Evolutionary conservation across 1,140 invertebrate species (phyloP).

Genomic region (Mylabris phalerata): DNA sequence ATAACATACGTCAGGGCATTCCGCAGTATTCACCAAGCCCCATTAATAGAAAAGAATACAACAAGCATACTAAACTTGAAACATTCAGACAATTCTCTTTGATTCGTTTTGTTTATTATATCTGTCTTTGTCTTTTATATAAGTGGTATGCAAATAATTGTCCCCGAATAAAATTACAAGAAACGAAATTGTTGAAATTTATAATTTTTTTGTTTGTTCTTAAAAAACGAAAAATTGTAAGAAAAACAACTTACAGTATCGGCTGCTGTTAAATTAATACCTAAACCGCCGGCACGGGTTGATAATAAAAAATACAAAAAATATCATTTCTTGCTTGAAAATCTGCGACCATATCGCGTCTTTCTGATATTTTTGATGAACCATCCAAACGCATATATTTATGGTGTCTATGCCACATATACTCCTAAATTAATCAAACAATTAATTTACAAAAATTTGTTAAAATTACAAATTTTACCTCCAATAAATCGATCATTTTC

Average conservation of each 20-base stretch:
- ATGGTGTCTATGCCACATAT: slow-evolving; percentile 88
- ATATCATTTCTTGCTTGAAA: slow-evolving; percentile 85
- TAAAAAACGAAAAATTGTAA: neutral
- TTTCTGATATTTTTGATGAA: slow-evolving; percentile 85
- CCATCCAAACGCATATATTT: slow-evolving; percentile 89
- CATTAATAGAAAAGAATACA: slow-evolving; percentile 29
- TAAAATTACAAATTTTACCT: slow-evolving; percentile 53
- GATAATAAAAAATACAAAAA: slow-evolving; percentile 95
- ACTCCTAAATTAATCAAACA: slow-evolving; percentile 57
- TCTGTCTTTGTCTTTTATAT: neutral
- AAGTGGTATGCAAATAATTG: slow-evolving; percentile 12
- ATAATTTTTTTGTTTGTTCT: neutral
- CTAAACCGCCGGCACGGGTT: slow-evolving; percentile 93
- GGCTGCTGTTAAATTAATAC: slow-evolving; percentile 96
- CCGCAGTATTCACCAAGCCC: slow-evolving; percentile 25
- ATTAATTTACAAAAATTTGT: neutral
- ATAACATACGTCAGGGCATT: slow-evolving; percentile 32
- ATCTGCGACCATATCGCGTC: slow-evolving; percentile 89
- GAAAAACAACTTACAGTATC: slow-evolving; percentile 74
- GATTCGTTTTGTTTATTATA: neutral
- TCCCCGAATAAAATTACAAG: neutral
- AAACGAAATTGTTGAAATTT: neutral
- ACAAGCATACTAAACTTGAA: slow-evolving; percentile 28
- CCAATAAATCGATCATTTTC: slow-evolving; percentile 91
- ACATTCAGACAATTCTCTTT: slow-evolving; percentile 15